Evolutionary conservation across 64 coral and sea anemone species (phyloP), one percentile per base, ranked within the genome.

Genomic region (Porites lutea): DNA sequence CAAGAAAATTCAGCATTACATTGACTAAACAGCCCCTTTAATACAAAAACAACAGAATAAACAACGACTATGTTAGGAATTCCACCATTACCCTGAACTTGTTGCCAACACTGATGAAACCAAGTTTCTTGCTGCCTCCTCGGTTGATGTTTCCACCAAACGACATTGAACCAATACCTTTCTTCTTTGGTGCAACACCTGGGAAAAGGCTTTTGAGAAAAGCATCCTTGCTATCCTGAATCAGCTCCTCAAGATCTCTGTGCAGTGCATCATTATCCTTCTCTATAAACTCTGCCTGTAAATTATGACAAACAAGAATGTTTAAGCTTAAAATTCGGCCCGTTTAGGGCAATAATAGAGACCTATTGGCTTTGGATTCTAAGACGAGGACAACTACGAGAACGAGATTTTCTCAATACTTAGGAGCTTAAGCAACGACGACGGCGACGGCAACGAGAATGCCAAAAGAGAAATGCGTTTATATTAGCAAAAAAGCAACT

Each of bases 121-220:
- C 93, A 65, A 98, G 96, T 83, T 98, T 98, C 83, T 95, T 98
- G 52, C 93, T 98, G 65, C 91, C 87, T 4, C 76, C 45, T 3
- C 79, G 7, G 6, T 50, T 65, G n/a, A 82, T 81, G 37, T 48
- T 48, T 18, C 87, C 87, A 48, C 79, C 87, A 47, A 90, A 88
- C 27, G 62, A 90, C 72, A 97, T 27, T 44, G 86, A 77, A 4
- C 92, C 88, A 81, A 91, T 87, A 62, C 77, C 86, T 7, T 88
- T 84, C 18, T 79, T 90, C 13, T 93, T 77, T 15, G 61, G 71
- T 14, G 37, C 71, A 0, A 83, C 88, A 53, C 77, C 88, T 13
- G 97, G 97, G 81, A 98, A 98, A 9, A 98, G 86, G 77, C 94
- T 96, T 88, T 98, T 98, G 12, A 98, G 75, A 65, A 98, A 98